Percentiles rank a stretch among this genome's conserved stretches.
phyloP scores from a whole-genome alignment of 2,797 vertebrate genomes.

The Coracias cyanogaster region DNA sequence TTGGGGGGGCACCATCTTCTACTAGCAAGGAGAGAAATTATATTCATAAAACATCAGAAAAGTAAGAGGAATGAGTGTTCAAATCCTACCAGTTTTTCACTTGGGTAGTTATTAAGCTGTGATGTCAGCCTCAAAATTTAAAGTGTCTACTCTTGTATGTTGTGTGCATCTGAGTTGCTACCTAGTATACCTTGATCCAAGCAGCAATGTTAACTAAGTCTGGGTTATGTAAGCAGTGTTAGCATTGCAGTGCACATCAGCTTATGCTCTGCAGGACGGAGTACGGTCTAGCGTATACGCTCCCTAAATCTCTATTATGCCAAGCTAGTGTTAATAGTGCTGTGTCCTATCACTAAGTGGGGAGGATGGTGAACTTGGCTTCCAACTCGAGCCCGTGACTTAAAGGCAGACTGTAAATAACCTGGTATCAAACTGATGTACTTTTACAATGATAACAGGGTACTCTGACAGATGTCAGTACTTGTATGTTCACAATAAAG shows the following conservation, averaged over 20 bases:
- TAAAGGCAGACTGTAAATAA: constrained; percentile 63
- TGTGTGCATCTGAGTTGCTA: neutral
- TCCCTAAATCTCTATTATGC: neutral
- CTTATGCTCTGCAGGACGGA: neutral
- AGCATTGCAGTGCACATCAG: neutral
- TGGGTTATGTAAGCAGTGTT: neutral
- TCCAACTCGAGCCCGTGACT: constrained; percentile 13
- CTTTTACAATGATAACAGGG: constrained; percentile 35
- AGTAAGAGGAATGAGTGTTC: neutral
- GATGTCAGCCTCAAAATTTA: neutral
- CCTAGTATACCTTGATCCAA: rapidly evolving
- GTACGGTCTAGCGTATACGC: neutral
- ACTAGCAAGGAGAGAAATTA: neutral
- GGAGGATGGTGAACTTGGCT: neutral
- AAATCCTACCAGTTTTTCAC: neutral
- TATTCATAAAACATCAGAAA: neutral
- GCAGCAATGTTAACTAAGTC: neutral
- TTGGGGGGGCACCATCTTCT: too few species aligned
- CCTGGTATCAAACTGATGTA: constrained; percentile 51
- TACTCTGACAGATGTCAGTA: constrained; percentile 18
- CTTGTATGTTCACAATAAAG: neutral
- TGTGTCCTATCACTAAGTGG: neutral
- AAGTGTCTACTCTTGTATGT: rapidly evolving
- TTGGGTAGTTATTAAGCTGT: neutral
- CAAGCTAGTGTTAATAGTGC: neutral